Conservation (phyloP, 2,888 invertebrate genomes). For the Melipona bicolor region DNA sequence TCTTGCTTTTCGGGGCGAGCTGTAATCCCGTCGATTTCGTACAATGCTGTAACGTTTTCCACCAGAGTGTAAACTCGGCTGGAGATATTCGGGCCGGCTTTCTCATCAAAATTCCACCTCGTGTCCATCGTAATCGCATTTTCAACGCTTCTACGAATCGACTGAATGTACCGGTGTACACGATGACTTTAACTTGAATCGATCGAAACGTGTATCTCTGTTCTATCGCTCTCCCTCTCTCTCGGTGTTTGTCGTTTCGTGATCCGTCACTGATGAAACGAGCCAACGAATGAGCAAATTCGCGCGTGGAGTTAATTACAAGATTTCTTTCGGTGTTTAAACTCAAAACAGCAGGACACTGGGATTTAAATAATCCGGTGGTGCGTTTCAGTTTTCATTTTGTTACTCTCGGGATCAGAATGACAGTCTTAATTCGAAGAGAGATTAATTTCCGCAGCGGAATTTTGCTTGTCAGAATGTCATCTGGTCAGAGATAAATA, state of each 20-base stretch:
- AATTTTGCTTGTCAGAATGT: too few relatives aligned
- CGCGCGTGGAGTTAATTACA: too few relatives aligned
- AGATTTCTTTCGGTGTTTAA: too few relatives aligned
- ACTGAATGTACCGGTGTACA: constrained; percentile 26
- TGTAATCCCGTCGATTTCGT: constrained; percentile 61
- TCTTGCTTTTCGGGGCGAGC: constrained; percentile 51
- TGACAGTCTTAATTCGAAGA: too few relatives aligned
- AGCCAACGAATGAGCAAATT: neutral
- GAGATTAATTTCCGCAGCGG: too few relatives aligned
- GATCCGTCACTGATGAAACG: neutral
- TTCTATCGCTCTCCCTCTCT: neutral
- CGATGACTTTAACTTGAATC: constrained; percentile 22
- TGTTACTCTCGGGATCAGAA: too few relatives aligned
- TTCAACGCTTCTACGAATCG: constrained; percentile 26
- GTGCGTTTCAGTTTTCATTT: too few relatives aligned
- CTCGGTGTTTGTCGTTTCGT: neutral
- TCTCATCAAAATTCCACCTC: constrained; percentile 57
- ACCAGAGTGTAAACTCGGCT: constrained; percentile 63
- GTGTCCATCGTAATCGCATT: constrained; percentile 32
- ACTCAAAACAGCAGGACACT: too few relatives aligned
- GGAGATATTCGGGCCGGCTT: constrained; percentile 62
- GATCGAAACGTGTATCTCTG: neutral
- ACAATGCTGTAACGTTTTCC: constrained; percentile 63
- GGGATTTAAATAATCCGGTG: too few relatives aligned
- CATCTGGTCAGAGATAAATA: too few relatives aligned